These are phyloP conservation scores for Ia io DNA, from an alignment of 2,113 vertebrate species.

Conservation along the genomic window DNA sequence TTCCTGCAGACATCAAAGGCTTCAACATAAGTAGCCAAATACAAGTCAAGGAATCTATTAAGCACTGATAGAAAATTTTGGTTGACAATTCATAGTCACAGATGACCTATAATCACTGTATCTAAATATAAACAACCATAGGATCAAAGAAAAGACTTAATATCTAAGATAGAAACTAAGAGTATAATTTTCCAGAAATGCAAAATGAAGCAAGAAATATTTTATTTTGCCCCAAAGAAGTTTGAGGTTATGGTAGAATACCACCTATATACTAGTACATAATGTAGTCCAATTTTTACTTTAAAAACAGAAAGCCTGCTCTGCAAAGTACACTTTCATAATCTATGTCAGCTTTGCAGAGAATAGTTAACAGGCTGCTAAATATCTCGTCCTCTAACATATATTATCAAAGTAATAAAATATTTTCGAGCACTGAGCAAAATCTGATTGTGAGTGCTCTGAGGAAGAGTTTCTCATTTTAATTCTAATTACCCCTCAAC, in stretches of 20 bases:
- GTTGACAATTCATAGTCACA: neutral
- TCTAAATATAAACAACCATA: neutral
- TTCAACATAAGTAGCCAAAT: neutral
- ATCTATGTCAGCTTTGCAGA: neutral
- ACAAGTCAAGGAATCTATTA: neutral
- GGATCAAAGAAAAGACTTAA: conserved; percentile 6
- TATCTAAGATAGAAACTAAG: neutral
- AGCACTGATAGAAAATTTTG: neutral
- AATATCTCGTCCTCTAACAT: neutral
- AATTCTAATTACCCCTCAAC: neutral
- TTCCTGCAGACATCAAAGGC: neutral
- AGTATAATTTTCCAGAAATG: neutral
- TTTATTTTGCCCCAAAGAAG: neutral
- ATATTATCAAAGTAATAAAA: neutral
- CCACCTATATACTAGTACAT: neutral
- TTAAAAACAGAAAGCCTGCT: neutral
- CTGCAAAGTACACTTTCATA: neutral
- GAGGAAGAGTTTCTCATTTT: neutral
- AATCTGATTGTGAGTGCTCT: neutral
- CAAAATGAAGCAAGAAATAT: neutral
- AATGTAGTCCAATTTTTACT: neutral
- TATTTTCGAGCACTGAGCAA: neutral
- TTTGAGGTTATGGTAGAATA: neutral
- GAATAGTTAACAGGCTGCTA: neutral
- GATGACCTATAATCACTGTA: neutral